Conservation (phyloP, 2,113 vertebrate species). For the Ciconia maguari region DNA sequence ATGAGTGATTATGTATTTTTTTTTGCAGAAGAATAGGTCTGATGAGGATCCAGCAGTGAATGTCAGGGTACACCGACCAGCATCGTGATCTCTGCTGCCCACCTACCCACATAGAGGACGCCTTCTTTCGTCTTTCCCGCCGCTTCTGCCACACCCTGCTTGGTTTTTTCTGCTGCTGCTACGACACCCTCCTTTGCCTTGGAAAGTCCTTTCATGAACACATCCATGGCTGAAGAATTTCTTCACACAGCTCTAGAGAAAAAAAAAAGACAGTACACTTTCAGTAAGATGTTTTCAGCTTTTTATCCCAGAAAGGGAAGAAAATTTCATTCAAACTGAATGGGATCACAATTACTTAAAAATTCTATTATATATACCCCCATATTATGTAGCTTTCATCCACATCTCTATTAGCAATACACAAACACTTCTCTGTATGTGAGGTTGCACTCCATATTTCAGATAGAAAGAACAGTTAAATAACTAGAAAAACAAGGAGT, state of each 20-base stretch:
- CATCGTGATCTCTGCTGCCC: background rate
- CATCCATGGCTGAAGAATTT: constrained; percentile 80
- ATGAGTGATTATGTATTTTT: fast-evolving
- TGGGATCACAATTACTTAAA: background rate
- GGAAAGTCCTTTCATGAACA: constrained; percentile 84
- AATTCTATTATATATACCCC: background rate
- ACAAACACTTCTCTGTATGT: background rate
- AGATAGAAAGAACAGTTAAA: background rate
- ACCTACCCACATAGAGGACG: constrained; percentile 87
- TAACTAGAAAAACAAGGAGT: background rate
- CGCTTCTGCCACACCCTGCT: constrained; percentile 87
- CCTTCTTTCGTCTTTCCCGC: constrained; percentile 90
- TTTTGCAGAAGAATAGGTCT: background rate
- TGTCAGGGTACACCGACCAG: fast-evolving
- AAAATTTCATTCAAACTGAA: background rate
- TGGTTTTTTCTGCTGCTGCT: constrained; percentile 87
- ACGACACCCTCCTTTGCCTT: constrained; percentile 88
- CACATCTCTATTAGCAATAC: background rate
- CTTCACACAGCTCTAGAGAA: background rate
- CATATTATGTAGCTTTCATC: background rate
- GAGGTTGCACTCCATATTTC: background rate
- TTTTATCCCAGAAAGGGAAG: background rate
- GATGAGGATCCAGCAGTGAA: background rate
- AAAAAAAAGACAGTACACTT: background rate
- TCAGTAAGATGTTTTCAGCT: background rate